A percentile compares a stretch with the other conserved stretches of the same genome.
These are phyloP conservation scores for Eupelmus urozonus DNA, from an alignment of 2,888 invertebrate genomes.

Conservation along the genomic window DNA sequence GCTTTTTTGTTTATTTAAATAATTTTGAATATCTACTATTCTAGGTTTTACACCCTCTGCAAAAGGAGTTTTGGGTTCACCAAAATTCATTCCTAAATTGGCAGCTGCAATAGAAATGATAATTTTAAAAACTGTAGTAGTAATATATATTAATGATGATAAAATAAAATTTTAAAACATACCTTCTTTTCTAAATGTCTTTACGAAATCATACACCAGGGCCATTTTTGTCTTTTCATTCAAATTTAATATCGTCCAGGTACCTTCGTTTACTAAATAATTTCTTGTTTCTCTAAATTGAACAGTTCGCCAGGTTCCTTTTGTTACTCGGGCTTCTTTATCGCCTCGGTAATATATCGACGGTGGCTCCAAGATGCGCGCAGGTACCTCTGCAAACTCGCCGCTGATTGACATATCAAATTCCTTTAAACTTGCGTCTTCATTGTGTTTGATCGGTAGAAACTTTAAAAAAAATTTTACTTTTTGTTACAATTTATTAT, in stretches of 20 bases:
- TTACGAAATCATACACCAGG: conserved; percentile 58
- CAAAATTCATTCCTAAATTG: conserved; percentile 6
- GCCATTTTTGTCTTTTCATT: conserved; percentile 64
- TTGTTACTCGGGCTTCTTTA: conserved; percentile 67
- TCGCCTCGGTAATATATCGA: conserved; percentile 83
- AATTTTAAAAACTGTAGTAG: background rate
- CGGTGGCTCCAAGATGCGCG: conserved; percentile 89
- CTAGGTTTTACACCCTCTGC: background rate
- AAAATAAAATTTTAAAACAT: background rate
- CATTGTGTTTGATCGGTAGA: conserved; percentile 71
- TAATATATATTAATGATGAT: too few relatives aligned
- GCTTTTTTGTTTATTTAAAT: conserved; percentile 63
- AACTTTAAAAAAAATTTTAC: conserved; percentile 62
- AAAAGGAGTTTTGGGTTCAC: conserved; percentile 20
- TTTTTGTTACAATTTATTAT: background rate
- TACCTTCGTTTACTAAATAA: conserved; percentile 30
- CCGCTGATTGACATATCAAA: conserved; percentile 89
- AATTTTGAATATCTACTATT: background rate
- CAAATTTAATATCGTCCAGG: conserved; percentile 79
- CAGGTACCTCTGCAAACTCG: conserved; percentile 86
- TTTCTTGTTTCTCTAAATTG: conserved; percentile 24
- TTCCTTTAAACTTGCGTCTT: conserved; percentile 82
- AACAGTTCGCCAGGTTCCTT: conserved; percentile 77
- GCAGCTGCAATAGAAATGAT: conserved; percentile 1
- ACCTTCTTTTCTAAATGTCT: conserved; percentile 65